These are phyloP conservation scores for Pseudoips prasinana DNA, from an alignment of 2,888 invertebrate species.

Conservation along the genomic window DNA sequence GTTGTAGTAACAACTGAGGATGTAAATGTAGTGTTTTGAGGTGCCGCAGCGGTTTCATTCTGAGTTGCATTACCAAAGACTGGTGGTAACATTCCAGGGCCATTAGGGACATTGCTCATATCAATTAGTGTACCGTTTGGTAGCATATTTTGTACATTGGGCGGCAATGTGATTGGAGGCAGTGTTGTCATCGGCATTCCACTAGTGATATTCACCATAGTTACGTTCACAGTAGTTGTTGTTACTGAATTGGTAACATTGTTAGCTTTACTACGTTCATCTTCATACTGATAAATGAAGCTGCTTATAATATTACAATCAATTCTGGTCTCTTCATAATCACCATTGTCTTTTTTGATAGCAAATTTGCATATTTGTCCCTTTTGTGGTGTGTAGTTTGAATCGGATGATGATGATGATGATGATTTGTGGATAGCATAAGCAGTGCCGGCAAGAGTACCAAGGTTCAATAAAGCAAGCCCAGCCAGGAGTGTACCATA, in stretches of 20 bases:
- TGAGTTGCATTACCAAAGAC: slow-evolving; percentile 12
- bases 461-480: slow-evolving; percentile 65
- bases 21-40: slow-evolving; percentile 36
- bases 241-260: slow-evolving; percentile 24
- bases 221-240: slow-evolving; percentile 58
- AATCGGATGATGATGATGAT: slow-evolving; percentile 4
- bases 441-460: slow-evolving; percentile 55
- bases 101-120: slow-evolving; percentile 6
- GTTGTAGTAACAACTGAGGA: slow-evolving; percentile 51
- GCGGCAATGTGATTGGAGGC: slow-evolving; percentile 16
- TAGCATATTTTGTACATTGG: slow-evolving; percentile 42
- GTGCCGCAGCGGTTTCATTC: slow-evolving; percentile 29
- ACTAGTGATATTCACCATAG: slow-evolving; percentile 52
- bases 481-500: slow-evolving; percentile 68
- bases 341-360: slow-evolving; percentile 63
- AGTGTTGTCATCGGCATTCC: slow-evolving; percentile 27
- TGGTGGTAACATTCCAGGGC: slow-evolving; percentile 1
- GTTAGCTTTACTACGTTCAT: background rate
- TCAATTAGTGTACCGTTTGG: slow-evolving; percentile 60
- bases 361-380: slow-evolving; percentile 71
- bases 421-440: slow-evolving; percentile 34
- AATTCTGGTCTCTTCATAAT: slow-evolving; percentile 69
- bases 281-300: slow-evolving; percentile 57
- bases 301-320: slow-evolving; percentile 67
- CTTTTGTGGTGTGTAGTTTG: slow-evolving; percentile 51